These are phyloP conservation scores for Dusona sp. DNA, from an alignment of 2,888 invertebrate genomes.

Conservation along the genomic window DNA sequence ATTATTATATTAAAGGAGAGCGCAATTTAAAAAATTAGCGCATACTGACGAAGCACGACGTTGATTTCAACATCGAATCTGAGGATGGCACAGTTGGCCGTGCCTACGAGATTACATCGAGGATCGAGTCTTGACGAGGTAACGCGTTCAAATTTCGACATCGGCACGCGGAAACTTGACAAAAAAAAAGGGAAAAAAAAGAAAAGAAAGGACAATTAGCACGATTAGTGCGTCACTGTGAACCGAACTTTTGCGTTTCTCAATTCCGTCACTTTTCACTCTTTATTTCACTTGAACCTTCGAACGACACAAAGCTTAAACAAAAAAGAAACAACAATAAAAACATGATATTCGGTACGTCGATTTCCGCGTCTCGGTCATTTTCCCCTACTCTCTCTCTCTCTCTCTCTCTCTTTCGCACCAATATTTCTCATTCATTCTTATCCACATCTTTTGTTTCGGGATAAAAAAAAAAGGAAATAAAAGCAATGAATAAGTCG, in stretches of 20 bases:
- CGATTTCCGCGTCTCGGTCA: constrained; percentile 1
- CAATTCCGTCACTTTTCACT: constrained; percentile 25
- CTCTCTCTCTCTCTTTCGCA: background rate
- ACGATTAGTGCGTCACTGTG: background rate
- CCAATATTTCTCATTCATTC: background rate
- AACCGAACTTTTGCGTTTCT: background rate
- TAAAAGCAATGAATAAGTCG: constrained; percentile 20
- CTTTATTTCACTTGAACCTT: background rate
- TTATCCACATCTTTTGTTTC: background rate
- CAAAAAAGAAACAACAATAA: constrained; percentile 10
- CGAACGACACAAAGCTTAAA: constrained; percentile 5
- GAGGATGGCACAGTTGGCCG: constrained; percentile 77
- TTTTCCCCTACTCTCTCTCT: background rate
- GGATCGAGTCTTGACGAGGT: constrained; percentile 75
- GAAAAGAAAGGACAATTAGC: constrained; percentile 6
- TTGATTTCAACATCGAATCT: constrained; percentile 74
- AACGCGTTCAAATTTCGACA: constrained; percentile 77
- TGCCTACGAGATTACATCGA: constrained; percentile 67
- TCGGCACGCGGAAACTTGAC: constrained; percentile 65
- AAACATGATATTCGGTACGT: background rate
- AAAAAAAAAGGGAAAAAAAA: background rate
- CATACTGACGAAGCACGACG: constrained; percentile 63
- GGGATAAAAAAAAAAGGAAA: background rate
- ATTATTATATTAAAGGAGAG: constrained; percentile 32
- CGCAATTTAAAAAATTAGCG: constrained; percentile 69